Evolutionary conservation across 2,888 invertebrate genomes (phyloP).

Genomic region (Drosophila crucigera): DNA sequence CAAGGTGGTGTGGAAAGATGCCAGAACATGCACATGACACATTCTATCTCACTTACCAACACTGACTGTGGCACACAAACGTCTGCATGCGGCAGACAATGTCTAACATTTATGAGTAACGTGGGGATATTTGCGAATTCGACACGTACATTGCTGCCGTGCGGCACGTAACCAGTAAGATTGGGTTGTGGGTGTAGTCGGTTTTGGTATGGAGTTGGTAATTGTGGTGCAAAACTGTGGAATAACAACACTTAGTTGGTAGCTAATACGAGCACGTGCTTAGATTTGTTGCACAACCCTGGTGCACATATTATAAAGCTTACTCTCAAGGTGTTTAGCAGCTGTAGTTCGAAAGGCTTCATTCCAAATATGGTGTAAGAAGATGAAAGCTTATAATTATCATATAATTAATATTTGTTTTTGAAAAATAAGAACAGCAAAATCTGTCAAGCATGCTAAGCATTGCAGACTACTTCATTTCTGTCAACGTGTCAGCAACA

Average conservation of each 20-base stretch:
- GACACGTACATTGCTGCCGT: slow-evolving; percentile 65
- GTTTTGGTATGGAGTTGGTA: slow-evolving; percentile 52
- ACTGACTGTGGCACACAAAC: slow-evolving; percentile 13
- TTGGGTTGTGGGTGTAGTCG: slow-evolving; percentile 24
- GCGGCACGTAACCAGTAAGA: slow-evolving; percentile 62
- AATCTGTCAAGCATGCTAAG: neutral
- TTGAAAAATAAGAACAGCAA: neutral
- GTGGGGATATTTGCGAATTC: slow-evolving; percentile 73
- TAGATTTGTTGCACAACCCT: slow-evolving; percentile 54
- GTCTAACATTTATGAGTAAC: slow-evolving; percentile 76
- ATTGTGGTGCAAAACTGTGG: slow-evolving; percentile 80
- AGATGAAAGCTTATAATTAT: neutral
- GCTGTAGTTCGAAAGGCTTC: neutral
- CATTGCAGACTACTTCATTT: slow-evolving; percentile 61
- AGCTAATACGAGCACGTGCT: slow-evolving; percentile 75
- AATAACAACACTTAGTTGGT: slow-evolving; percentile 77
- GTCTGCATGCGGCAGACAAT: slow-evolving; percentile 54
- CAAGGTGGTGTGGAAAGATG: slow-evolving; percentile 38
- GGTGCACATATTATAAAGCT: slow-evolving; percentile 21
- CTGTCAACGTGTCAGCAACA: slow-evolving; percentile 33
- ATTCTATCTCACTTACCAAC: slow-evolving; percentile 45
- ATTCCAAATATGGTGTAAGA: neutral
- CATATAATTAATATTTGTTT: neutral
- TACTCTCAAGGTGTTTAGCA: slow-evolving; percentile 2
- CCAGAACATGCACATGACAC: slow-evolving; percentile 59